phyloP scores from a whole-genome alignment of 1,140 invertebrate species.

The Araneus ventricosus region DNA sequence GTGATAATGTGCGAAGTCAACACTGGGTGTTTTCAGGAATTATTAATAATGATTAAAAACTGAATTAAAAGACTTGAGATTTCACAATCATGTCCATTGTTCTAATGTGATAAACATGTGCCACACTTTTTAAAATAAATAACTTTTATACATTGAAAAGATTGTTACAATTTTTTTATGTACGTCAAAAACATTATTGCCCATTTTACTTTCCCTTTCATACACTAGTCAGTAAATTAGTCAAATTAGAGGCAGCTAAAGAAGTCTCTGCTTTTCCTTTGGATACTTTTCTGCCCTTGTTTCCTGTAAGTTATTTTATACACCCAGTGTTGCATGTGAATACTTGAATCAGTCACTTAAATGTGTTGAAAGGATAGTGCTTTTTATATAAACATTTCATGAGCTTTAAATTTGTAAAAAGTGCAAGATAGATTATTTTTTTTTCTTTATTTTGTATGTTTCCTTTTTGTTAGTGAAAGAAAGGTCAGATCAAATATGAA shows the following conservation, averaged over 20 bases:
- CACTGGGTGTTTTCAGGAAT: slow-evolving; percentile 82
- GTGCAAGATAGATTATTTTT: too few species aligned
- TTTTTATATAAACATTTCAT: too few species aligned
- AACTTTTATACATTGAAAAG: neutral
- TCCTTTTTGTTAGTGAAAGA: too few species aligned
- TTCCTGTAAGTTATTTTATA: neutral
- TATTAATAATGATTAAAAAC: neutral
- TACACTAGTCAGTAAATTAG: slow-evolving; percentile 39
- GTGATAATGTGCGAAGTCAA: slow-evolving; percentile 85
- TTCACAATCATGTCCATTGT: slow-evolving; percentile 35
- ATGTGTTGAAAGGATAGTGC: too few species aligned
- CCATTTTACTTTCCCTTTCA: slow-evolving; percentile 6
- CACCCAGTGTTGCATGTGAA: neutral
- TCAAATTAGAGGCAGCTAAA: slow-evolving; percentile 40
- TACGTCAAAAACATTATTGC: slow-evolving; percentile 3
- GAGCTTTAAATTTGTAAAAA: too few species aligned
- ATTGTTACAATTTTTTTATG: neutral
- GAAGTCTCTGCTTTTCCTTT: neutral
- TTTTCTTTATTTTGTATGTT: too few species aligned
- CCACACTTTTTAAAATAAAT: slow-evolving; percentile 47
- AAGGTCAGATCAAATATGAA: too few species aligned
- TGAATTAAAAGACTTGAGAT: neutral
- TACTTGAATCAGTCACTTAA: too few species aligned
- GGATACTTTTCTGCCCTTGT: neutral
- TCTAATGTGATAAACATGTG: slow-evolving; percentile 68